Conservation (phyloP, 2,797 vertebrate genomes). For the Melanotaenia nigrans region DNA sequence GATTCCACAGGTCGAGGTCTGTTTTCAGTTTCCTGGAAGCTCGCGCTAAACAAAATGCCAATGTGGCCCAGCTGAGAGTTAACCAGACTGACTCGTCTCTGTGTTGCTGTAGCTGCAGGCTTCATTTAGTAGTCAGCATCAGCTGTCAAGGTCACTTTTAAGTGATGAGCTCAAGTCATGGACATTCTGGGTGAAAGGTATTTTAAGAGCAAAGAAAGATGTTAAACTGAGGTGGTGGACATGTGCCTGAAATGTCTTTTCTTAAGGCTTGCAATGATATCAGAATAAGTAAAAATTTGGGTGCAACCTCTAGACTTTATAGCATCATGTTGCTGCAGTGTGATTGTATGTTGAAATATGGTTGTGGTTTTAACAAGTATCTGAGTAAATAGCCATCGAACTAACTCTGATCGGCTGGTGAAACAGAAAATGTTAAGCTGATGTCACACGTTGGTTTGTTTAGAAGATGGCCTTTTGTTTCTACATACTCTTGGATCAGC, state of each 20-base stretch:
- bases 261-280: neutral
- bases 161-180: neutral
- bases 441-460: neutral
- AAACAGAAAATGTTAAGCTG: neutral
- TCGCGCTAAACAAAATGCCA: slow-evolving; percentile 42
- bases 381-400: neutral
- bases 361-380: neutral
- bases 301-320: neutral
- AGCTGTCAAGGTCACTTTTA: slow-evolving; percentile 15
- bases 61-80: slow-evolving; percentile 41
- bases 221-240: neutral
- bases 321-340: neutral
- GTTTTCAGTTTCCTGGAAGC: slow-evolving; percentile 53
- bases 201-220: neutral
- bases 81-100: slow-evolving; percentile 18
- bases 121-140: slow-evolving; percentile 11
- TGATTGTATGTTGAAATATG: neutral
- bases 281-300: neutral
- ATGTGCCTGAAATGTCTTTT: neutral
- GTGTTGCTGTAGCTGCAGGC: neutral
- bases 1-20: slow-evolving; percentile 59
- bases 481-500: neutral
- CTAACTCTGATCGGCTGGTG: neutral
- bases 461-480: neutral
- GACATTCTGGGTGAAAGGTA: neutral